Percentiles rank a stretch among this genome's conserved stretches.
These are phyloP conservation scores for Labia minor DNA, from an alignment of 2,888 invertebrate genomes.

Conservation along the genomic window DNA sequence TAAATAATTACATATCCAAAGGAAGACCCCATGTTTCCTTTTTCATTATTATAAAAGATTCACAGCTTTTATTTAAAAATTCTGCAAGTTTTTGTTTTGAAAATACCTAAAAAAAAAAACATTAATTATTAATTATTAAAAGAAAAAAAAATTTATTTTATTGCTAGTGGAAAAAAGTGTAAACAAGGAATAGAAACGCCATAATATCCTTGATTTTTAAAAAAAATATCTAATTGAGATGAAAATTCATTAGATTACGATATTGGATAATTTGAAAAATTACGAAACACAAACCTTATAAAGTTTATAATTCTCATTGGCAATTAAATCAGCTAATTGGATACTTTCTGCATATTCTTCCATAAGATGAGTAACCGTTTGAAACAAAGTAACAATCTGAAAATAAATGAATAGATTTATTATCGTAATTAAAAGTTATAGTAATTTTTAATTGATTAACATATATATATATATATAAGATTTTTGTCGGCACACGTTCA, in stretches of 20 bases:
- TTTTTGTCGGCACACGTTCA: no score
- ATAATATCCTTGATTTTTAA: no score
- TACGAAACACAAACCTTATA: no score
- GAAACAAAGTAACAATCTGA: constrained; percentile 55
- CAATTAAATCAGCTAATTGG: constrained; percentile 66
- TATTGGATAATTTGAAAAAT: no score
- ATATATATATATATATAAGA: no score
- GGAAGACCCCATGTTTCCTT: constrained; percentile 72
- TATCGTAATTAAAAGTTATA: no score
- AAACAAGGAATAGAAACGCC: no score
- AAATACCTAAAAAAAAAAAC: constrained; percentile 40
- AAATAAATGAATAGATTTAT: constrained; percentile 19
- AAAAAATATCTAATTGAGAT: no score
- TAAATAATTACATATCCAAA: background rate
- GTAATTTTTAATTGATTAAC: no score
- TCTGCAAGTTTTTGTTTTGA: constrained; percentile 65
- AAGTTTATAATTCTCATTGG: constrained; percentile 64
- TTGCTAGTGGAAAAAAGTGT: no score
- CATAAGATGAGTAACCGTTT: constrained; percentile 66
- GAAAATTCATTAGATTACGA: no score
- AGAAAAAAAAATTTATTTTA: constrained; percentile 4
- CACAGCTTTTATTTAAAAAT: constrained; percentile 62
- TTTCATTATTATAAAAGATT: constrained; percentile 63
- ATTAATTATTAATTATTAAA: constrained; percentile 24
- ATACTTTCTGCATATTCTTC: constrained; percentile 66